Evolutionary conservation across 2,888 invertebrate species (phyloP), one percentile per base, ranked within the genome.

Genomic region (Odiellus spinosus): DNA sequence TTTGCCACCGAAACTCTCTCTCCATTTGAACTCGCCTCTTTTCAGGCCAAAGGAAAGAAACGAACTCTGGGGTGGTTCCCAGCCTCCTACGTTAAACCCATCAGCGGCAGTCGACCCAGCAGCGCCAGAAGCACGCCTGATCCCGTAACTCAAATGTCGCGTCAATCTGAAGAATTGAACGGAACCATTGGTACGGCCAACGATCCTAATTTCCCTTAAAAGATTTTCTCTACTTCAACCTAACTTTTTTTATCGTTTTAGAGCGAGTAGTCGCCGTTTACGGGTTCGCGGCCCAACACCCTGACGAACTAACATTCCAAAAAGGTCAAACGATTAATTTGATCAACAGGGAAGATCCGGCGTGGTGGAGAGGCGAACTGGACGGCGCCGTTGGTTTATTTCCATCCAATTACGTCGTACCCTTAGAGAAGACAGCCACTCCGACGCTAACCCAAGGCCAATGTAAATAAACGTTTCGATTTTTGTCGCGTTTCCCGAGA

Each of bases 1-100:
- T 34, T 40, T 1, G 14, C 11, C 12, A 46, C 12, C 14, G n/a
- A n/a, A n/a, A n/a, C n/a, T n/a, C n/a, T n/a, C 3, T 2, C 14
- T 35, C 14, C 14, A 3, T 3, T 2, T 35, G 35, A n/a, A n/a
- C 18, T 17, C 38, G 14, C 2, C 14, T 38, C 2, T 38, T 8
- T 38, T 18, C 14, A 73, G 72, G 72, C 73, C 12, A 73, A 74
- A 56, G 90, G 93, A 1, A 77, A 86, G 59, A 85, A 85, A 63
- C 71, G 86, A 33, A 88, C 91, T 67, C 78, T 91, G 33, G 98
- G 98, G 2, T 98, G 98, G 98, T 98, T 99, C 70, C 98, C 98
- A 0, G 96, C 95, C 20, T 88, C 87, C 51, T 98, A 96, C 63
- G 91, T 96, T 8, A 93, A 93, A 72, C 56, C 70, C 53, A 54